phyloP scores from a whole-genome alignment of 2,888 invertebrate genomes.

The Drosophila nr. perissopoda region DNA sequence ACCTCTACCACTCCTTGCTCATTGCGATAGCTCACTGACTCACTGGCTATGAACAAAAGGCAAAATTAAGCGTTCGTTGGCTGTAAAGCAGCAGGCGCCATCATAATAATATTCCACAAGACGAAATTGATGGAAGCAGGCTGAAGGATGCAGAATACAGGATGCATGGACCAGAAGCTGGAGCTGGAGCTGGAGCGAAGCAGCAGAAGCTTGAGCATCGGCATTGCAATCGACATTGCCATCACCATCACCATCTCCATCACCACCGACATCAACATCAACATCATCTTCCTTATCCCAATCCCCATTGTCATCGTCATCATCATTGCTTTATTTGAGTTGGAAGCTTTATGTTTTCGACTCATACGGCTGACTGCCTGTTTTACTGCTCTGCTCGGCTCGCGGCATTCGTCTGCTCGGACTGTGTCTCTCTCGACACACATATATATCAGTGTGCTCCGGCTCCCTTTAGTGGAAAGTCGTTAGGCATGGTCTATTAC shows the following conservation, averaged over 20 bases:
- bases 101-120: conserved; percentile 76
- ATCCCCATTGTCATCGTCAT: conserved; percentile 25
- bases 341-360: conserved; percentile 65
- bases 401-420: conserved; percentile 30
- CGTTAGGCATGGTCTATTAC: conserved; percentile 77
- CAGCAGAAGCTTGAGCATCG: conserved; percentile 11
- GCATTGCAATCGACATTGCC: conserved; percentile 18
- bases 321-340: conserved; percentile 64
- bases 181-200: background rate
- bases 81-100: conserved; percentile 73
- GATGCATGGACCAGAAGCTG: conserved; percentile 24
- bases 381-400: conserved; percentile 45
- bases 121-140: conserved; percentile 59
- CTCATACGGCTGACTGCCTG: conserved; percentile 64
- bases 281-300: conserved; percentile 18
- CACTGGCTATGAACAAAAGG: conserved; percentile 71
- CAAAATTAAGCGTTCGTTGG: conserved; percentile 76
- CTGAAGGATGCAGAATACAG: conserved; percentile 30
- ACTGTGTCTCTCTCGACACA: background rate
- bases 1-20: background rate
- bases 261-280: conserved; percentile 14
- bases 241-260: conserved; percentile 21
- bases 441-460: conserved; percentile 5
- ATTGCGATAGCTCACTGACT: conserved; percentile 43
- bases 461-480: conserved; percentile 60